These are phyloP conservation scores for Burhinus oedicnemus DNA, from an alignment of 2,113 vertebrate genomes.

Conservation along the genomic window DNA sequence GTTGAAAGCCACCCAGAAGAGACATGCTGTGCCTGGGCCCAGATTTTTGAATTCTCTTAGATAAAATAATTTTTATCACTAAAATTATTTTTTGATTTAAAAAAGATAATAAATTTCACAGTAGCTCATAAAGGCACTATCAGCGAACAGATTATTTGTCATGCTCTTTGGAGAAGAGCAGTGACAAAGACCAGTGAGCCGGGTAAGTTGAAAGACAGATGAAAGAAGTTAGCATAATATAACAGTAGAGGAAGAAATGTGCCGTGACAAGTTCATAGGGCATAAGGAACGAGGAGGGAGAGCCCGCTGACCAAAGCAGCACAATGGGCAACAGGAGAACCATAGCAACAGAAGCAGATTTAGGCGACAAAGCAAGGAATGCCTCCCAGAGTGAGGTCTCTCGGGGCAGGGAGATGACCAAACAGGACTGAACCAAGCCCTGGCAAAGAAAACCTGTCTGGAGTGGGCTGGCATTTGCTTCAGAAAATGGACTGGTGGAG, in stretches of 20 bases:
- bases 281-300: background rate
- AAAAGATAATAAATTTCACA: background rate
- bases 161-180: background rate
- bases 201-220: background rate
- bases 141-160: background rate
- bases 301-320: accelerated
- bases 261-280: background rate
- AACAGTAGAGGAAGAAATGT: background rate
- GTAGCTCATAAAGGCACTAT: background rate
- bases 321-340: background rate
- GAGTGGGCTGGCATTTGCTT: background rate
- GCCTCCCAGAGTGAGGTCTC: background rate
- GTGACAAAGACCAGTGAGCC: background rate
- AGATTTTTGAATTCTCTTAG: background rate
- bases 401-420: background rate
- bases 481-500: background rate
- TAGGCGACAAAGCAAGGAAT: background rate
- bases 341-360: background rate
- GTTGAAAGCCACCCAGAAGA: background rate
- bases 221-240: background rate
- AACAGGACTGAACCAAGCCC: background rate
- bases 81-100: background rate
- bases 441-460: background rate
- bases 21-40: background rate
- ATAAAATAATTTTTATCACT: background rate